Conservation (phyloP, 2,888 invertebrate species). For the Sycophila texana region DNA sequence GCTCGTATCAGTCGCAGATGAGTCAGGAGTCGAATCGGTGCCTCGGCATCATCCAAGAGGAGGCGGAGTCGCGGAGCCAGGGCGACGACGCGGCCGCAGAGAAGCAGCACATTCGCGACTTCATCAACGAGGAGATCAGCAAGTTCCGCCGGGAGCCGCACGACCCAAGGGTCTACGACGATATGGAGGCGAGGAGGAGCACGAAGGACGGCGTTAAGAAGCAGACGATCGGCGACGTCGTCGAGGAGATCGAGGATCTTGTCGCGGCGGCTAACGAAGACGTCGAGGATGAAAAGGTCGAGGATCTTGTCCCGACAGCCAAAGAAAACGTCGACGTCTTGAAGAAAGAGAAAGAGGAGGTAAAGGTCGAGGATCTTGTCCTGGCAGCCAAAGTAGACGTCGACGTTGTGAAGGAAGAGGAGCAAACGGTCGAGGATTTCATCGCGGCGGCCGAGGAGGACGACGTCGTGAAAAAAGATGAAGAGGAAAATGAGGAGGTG, state of each 20-base stretch:
- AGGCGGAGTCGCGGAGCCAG: conserved; percentile 77
- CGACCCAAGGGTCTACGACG: conserved; percentile 56
- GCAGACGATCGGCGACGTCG: no score
- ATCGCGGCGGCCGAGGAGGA: conserved; percentile 38
- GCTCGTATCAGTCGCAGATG: conserved; percentile 55
- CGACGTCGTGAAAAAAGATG: not conserved
- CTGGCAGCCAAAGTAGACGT: no score
- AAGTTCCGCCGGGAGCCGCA: conserved; percentile 73
- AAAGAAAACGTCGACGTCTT: no score
- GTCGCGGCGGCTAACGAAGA: no score
- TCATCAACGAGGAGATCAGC: conserved; percentile 77
- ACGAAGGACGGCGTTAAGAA: no score
- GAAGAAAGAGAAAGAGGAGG: no score
- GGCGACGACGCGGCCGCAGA: conserved; percentile 76
- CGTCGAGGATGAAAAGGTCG: conserved; percentile 29
- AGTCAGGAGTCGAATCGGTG: conserved; percentile 75
- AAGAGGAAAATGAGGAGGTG: not conserved
- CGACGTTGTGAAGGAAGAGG: no score
- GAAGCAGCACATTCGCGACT: conserved; percentile 75
- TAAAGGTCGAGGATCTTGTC: conserved; percentile 17
- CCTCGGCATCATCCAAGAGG: conserved; percentile 87
- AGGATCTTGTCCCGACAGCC: no score
- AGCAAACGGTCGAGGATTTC: conserved; percentile 20
- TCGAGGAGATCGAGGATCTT: no score
- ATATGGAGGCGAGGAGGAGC: no score